phyloP scores from a whole-genome alignment of 2,113 vertebrate species.

The Mobula hypostoma region DNA sequence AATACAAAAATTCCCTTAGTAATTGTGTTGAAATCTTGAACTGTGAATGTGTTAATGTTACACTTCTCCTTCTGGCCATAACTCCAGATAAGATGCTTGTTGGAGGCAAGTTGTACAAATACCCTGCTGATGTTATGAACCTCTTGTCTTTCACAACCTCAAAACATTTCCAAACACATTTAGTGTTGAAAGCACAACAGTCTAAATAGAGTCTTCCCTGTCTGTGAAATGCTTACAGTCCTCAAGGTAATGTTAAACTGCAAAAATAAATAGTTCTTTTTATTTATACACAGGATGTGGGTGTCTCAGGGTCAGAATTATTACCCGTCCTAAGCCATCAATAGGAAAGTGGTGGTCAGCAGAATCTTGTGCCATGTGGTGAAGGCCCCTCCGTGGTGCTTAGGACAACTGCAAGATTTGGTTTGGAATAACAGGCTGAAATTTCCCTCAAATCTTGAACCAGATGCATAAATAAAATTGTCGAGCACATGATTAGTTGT shows the following conservation, averaged over 20 bases:
- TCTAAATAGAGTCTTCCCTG: slow-evolving; percentile 41
- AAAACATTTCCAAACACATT: slow-evolving; percentile 42
- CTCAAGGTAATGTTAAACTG: slow-evolving; percentile 43
- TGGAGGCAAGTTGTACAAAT: slow-evolving; percentile 40
- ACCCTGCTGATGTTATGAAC: slow-evolving; percentile 43
- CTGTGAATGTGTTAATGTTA: not conserved
- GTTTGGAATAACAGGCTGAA: not conserved
- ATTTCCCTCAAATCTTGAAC: not conserved
- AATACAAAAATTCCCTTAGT: not conserved
- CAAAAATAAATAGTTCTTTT: slow-evolving; percentile 42
- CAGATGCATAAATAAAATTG: not conserved
- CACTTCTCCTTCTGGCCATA: slow-evolving; percentile 42
- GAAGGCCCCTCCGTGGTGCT: no score
- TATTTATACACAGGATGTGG: no score
- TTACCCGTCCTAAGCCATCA: no score
- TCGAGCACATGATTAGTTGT: not conserved
- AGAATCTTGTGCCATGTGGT: no score
- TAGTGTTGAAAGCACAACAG: slow-evolving; percentile 35
- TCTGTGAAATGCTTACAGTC: slow-evolving; percentile 41
- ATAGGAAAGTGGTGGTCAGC: no score
- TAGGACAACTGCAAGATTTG: not conserved
- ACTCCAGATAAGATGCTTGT: slow-evolving; percentile 30
- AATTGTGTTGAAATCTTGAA: not conserved
- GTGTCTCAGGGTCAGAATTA: no score
- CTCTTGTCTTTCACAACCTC: slow-evolving; percentile 41